Percentiles rank a stretch among this genome's conserved stretches.
Conservation (phyloP, 2,888 invertebrate species). For the Sisyra terminalis region DNA sequence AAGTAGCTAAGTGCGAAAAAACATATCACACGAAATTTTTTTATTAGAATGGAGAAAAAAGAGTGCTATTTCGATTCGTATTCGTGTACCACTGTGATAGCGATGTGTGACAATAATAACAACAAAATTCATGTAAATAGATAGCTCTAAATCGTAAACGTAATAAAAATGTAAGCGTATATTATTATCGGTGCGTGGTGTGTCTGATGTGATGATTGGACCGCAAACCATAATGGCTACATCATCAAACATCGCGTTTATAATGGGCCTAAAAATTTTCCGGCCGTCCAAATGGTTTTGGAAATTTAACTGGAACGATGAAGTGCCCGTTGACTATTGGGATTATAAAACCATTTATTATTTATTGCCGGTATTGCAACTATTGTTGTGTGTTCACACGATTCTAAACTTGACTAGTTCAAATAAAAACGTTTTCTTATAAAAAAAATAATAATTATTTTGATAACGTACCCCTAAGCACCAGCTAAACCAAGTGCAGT, state of each 20-base stretch:
- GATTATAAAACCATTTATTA: conserved; percentile 15
- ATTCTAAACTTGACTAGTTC: too few species aligned
- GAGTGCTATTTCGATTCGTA: too few species aligned
- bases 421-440: not conserved
- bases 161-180: too few species aligned
- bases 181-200: not conserved
- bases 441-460: conserved; percentile 1
- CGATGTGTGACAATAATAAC: too few species aligned
- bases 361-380: not conserved
- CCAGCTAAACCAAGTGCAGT: not conserved
- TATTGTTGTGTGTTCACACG: too few species aligned
- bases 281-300: conserved; percentile 18
- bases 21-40: too few species aligned
- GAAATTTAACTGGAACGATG: conserved; percentile 19
- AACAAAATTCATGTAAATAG: too few species aligned
- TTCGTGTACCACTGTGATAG: too few species aligned
- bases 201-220: not conserved
- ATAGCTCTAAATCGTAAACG: too few species aligned
- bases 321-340: conserved; percentile 17
- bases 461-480: not conserved
- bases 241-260: not conserved
- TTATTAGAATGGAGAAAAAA: too few species aligned
- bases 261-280: not conserved
- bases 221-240: not conserved
- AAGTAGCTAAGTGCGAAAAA: too few species aligned